Base-by-base conservation (phyloP, 2,113 vertebrate genomes). In the Rhipidura dahli region DNA sequence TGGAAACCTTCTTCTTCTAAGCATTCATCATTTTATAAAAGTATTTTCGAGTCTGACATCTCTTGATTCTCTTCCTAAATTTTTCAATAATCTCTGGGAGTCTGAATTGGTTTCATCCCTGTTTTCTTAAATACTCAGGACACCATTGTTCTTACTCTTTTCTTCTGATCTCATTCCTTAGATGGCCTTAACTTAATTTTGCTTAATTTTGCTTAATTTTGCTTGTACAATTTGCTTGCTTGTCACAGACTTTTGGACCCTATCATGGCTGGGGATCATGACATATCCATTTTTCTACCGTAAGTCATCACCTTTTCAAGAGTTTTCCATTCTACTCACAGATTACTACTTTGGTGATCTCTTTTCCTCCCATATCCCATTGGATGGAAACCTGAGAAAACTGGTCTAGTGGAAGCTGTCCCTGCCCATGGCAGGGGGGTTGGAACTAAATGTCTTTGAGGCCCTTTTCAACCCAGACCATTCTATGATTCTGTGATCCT, bases 391-490 rank as follows among this genome's bases (percentile, higher is more conserved):
- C 4, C 9, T 12, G 4, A 42, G 17, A 10, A 57, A 22, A 4
- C 3, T 37, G 10, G 22, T 37, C 15, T 37, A 16, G 10, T 28
- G 31, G 27, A 64, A 49, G 26, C 7, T 49, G 21, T 15, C 13
- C 21, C 31, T 49, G 42, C 4, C 26, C 26, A 10, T 1, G 4
- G 14, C 17, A 27, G 17, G 2, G 10, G 4, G 1, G 0, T 10
- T 64, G 10, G 30, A 18, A 31, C 11, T 35, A 64, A 50, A 50
- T 15, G 7, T 57, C 14, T 57, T 56, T 42, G 8, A 42, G 9
- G 6, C 10, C 14, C 35, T 31, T 88, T 72, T 7, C 22, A 63
- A 23, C 9, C 6, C 42, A 50, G 66, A 49, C 7, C 6, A 35
- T 57, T 57, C 35, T 37, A 8, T 28, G 37, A 51, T 27, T 73